Evolutionary conservation across 2,797 vertebrate species (phyloP).

Genomic region (Sorex maritimensis): DNA sequence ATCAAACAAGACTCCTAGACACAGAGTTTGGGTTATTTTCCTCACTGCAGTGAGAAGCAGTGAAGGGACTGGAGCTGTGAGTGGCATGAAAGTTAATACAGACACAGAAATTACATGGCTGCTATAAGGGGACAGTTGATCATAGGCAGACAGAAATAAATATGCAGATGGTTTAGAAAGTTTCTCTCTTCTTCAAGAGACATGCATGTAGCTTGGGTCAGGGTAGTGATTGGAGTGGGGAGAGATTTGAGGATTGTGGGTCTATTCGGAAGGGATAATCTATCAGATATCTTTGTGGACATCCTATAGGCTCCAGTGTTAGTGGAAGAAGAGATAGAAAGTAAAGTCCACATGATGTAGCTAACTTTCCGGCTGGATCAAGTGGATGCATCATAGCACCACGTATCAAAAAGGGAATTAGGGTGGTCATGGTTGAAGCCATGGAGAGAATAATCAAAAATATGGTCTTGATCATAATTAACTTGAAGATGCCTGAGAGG

Average conservation of each 20-base stretch:
- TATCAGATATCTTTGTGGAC: not conserved
- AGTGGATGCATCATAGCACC: not conserved
- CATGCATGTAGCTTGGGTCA: not conserved
- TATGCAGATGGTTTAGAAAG: not conserved
- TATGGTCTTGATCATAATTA: slow-evolving; percentile 12
- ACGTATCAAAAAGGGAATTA: not conserved
- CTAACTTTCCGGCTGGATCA: not conserved
- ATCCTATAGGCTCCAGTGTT: not conserved
- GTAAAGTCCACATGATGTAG: not conserved
- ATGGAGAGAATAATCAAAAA: slow-evolving; percentile 16
- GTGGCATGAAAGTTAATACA: too few species aligned
- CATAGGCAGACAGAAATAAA: slow-evolving; percentile 14
- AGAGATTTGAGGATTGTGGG: not conserved
- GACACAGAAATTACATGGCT: not conserved
- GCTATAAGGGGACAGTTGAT: not conserved
- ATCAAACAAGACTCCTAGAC: slow-evolving; percentile 80
- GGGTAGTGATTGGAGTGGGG: not conserved
- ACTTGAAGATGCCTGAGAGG: slow-evolving; percentile 5
- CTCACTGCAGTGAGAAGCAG: slow-evolving; percentile 68
- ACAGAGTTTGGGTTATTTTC: slow-evolving; percentile 71
- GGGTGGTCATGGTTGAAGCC: not conserved
- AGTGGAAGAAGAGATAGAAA: not conserved
- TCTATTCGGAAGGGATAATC: not conserved
- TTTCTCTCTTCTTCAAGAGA: not conserved
- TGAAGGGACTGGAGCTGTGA: not conserved